A percentile compares a stretch with the other conserved stretches of the same genome.
phyloP scores from a whole-genome alignment of 2,888 invertebrate genomes.

The Ectemnius lituratus region DNA sequence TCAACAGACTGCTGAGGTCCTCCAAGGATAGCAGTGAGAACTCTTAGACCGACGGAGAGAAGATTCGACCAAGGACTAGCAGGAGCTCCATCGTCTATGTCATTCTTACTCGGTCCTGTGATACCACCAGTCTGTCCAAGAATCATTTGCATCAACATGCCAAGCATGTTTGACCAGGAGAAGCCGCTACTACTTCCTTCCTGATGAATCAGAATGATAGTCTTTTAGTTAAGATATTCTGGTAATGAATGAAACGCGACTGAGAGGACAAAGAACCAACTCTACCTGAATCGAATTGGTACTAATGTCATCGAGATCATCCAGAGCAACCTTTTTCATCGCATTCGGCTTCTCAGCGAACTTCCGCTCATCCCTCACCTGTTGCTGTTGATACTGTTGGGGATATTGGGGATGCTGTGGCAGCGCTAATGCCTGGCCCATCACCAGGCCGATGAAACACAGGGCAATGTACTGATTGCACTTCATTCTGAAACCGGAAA shows the following conservation, averaged over 20 bases:
- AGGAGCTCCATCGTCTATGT: constrained; percentile 83
- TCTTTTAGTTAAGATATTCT: background rate
- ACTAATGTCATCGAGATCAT: constrained; percentile 89
- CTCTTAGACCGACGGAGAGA: constrained; percentile 90
- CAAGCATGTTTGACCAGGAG: constrained; percentile 93
- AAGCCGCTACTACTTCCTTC: constrained; percentile 84
- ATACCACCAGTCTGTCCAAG: constrained; percentile 84
- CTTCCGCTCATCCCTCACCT: constrained; percentile 84
- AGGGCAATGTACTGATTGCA: constrained; percentile 84
- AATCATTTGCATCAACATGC: constrained; percentile 92
- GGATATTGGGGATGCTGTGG: constrained; percentile 75
- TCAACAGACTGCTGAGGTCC: constrained; percentile 85
- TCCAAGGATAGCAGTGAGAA: constrained; percentile 90
- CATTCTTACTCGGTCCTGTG: constrained; percentile 90
- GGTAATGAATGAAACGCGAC: background rate
- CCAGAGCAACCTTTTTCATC: constrained; percentile 90
- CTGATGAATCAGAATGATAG: constrained; percentile 46
- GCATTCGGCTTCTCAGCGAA: constrained; percentile 94
- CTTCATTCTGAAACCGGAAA: constrained; percentile 79
- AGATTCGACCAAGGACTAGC: constrained; percentile 94
- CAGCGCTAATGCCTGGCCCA: constrained; percentile 70
- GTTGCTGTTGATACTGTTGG: constrained; percentile 54
- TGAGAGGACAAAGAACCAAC: background rate
- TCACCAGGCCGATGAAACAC: constrained; percentile 83
- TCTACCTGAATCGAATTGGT: constrained; percentile 86